Percentiles rank a stretch among this genome's conserved stretches.
Conservation (phyloP, 2,888 invertebrate species). For the Agrochola lota region DNA sequence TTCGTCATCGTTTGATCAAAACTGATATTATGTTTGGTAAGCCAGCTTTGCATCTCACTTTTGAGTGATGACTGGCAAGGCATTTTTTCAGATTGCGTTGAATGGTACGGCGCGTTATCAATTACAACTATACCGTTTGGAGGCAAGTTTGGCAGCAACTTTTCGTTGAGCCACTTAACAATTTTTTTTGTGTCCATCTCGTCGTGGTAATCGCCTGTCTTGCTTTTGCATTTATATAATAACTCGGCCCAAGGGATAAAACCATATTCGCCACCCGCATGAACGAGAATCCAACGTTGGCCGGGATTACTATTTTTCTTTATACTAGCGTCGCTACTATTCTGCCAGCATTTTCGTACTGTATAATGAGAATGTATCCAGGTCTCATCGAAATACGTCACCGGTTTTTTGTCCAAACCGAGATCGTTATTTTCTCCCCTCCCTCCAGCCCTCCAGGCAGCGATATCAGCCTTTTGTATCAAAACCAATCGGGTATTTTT, state of each 20-base stretch:
- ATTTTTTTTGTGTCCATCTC: slow-evolving; percentile 38
- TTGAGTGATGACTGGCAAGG: too few species aligned
- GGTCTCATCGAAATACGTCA: too few species aligned
- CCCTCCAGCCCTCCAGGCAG: too few species aligned
- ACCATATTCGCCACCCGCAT: slow-evolving; percentile 13
- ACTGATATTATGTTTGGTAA: too few species aligned
- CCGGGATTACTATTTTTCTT: slow-evolving; percentile 15
- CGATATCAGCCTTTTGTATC: too few species aligned
- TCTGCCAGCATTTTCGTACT: background rate
- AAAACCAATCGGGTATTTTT: too few species aligned
- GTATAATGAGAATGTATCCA: too few species aligned
- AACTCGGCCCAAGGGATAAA: slow-evolving; percentile 11
- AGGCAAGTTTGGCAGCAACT: slow-evolving; percentile 62
- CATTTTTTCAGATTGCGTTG: too few species aligned
- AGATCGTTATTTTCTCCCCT: too few species aligned
- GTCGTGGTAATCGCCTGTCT: slow-evolving; percentile 10
- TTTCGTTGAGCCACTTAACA: slow-evolving; percentile 62
- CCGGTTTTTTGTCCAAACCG: too few species aligned
- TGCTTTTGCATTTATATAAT: slow-evolving; percentile 14
- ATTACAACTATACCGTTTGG: slow-evolving; percentile 55
- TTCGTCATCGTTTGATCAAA: too few species aligned
- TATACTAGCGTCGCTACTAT: slow-evolving; percentile 16
- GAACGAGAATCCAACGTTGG: slow-evolving; percentile 11
- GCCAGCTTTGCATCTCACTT: too few species aligned
- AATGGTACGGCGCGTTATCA: slow-evolving; percentile 51